Evolutionary conservation across 2,888 invertebrate genomes (phyloP), one percentile per base, ranked within the genome.

Genomic region (Hemicrepidius hirtus): DNA sequence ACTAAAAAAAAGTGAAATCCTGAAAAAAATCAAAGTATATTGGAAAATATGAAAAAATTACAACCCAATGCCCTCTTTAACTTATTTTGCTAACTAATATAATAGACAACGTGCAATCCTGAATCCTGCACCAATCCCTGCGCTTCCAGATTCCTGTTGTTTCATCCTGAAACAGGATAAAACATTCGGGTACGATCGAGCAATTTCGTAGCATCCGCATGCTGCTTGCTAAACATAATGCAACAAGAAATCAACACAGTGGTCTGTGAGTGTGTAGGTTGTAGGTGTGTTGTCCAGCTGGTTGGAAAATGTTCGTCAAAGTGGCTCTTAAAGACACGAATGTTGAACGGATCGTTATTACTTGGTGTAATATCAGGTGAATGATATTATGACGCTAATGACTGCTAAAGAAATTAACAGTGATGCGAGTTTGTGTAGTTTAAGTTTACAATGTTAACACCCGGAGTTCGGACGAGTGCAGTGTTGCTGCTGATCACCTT

Each of bases 401-500:
- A 78, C 74, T 77, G 78, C 76, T 77, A 77, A 77, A 79, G 76
- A 79, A 73, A 73, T 68, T 73, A 68, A 68, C 77, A 78, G 80
- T 79, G 80, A 79, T 77, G 71, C 65, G 72, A 73, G 75, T 73
- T 71, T 75, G 77, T 76, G 78, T 75, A 72, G 74, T 70, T 76
- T 76, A 73, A 75, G 74, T 71, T 77, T 79, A 82, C 81, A 80
- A 82, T 81, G 81, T 78, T 80, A 75, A 76, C 79, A 76, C 79
- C 77, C 76, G 76, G 76, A 75, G 75, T 79, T 72, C 72, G 78
- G 79, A 80, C 76, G 71, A 76, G 82, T 82, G 80, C 76, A 77
- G 80, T 82, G 77, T 70, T 79, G 68, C 81, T 82, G 80, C 75
- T 80, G 77, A 77, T 80, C 78, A 80, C 76, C 75, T 74, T 80